Percentiles rank a stretch among this genome's conserved stretches.
Conservation (phyloP, 2,888 invertebrate genomes). For the Eumacrocentrus americanus region DNA sequence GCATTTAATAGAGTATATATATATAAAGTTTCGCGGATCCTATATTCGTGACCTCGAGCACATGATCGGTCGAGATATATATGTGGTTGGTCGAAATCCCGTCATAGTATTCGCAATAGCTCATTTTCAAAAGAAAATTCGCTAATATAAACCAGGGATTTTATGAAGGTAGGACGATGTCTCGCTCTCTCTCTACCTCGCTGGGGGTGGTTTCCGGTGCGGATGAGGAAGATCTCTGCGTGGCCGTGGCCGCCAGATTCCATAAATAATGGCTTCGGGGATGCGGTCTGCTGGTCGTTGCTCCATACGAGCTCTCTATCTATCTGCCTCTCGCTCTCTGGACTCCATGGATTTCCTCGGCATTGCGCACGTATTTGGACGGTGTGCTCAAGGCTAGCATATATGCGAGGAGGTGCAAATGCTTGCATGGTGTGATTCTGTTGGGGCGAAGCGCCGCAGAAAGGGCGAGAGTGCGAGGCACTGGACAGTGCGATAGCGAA, state of each 20-base stretch:
- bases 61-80: no score
- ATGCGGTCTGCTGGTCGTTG: conserved; percentile 15
- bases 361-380: conserved; percentile 43
- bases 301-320: not conserved
- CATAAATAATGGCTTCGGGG: conserved; percentile 35
- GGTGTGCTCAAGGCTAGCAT: conserved; percentile 32
- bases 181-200: not conserved
- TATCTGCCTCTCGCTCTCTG: conserved; percentile 15
- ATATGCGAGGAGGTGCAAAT: conserved; percentile 8
- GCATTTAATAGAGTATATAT: no score
- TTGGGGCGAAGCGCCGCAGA: not conserved
- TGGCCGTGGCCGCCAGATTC: conserved; percentile 29
- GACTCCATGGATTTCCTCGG: conserved; percentile 45
- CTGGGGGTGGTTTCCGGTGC: conserved; percentile 23
- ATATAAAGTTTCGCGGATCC: no score
- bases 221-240: not conserved
- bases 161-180: no score
- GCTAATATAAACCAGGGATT: no score
- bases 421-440: conserved; percentile 3
- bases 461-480: conserved; percentile 31
- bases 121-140: no score
- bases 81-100: no score
- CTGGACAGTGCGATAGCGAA: conserved; percentile 55
- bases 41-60: no score
- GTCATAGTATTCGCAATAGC: no score